Conservation (phyloP, 2,888 invertebrate species). For the Nezara viridula region DNA sequence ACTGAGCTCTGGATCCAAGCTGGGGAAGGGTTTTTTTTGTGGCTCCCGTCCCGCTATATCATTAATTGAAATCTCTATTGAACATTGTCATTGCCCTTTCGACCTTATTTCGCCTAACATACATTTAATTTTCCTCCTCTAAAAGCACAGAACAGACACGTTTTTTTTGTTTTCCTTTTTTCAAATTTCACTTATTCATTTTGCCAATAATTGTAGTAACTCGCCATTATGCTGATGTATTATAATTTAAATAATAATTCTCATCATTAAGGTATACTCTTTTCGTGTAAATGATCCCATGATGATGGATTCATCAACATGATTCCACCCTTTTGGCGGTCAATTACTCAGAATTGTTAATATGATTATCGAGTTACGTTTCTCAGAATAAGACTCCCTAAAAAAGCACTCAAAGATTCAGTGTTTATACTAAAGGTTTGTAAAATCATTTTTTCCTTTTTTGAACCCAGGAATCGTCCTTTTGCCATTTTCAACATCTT, state of each 20-base stretch:
- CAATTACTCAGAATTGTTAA: no score
- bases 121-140: slow-evolving; percentile 12
- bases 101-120: slow-evolving; percentile 30
- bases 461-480: no score
- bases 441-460: no score
- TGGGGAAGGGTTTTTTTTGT: neutral
- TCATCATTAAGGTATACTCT: neutral
- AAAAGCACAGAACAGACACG: neutral
- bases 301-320: no score
- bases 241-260: neutral
- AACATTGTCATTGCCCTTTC: slow-evolving; percentile 34
- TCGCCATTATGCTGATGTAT: no score
- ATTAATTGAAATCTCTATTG: slow-evolving; percentile 41
- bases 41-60: neutral
- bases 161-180: neutral
- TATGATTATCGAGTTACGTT: no score
- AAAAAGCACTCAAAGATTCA: no score
- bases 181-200: neutral
- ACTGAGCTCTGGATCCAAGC: neutral
- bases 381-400: no score
- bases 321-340: no score
- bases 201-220: neutral
- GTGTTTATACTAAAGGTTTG: no score
- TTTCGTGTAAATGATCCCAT: no score
- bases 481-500: no score